Base-by-base conservation (phyloP, 2,113 vertebrate genomes). In the Ardeotis arabs region DNA sequence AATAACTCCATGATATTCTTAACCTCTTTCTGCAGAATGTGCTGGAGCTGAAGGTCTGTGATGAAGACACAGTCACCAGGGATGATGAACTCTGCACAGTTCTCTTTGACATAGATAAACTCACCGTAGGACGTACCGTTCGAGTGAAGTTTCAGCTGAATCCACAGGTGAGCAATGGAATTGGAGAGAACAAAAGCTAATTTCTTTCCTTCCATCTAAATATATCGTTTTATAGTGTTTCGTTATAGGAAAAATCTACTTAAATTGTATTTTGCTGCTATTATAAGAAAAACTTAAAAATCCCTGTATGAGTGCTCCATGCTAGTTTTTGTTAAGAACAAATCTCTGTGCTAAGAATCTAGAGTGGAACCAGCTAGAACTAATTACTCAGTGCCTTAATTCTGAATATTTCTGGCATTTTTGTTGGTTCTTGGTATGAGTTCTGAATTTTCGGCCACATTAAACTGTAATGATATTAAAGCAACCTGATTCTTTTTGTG, bases 51-150 rank as follows among this genome's bases (percentile, higher is more conserved):
- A 98, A 97, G 7, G 41, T 98, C 60, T 98, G 98, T 45, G 98
- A 98, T 81, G 98, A 98, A 87, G 98, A 98, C 74, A 87, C 83
- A 0, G 3, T 97, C 33, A 98, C 98, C 45, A 97, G 95, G 87
- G 97, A 98, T 16, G 98, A 98, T 10, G 98, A 98, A 19, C 98
- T 98, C 88, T 97, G 98, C 91, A 98, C 98, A 6, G 84, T 98
- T 89, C 91, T 98, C 83, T 98, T 98, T 64, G 98, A 98, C 89
- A 96, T 98, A 81, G 96, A 95, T 37, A 98, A 98, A 77, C 98
- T 98, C 81, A 97, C 97, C 21, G 88, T 97, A 58, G 96, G 97
- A 69, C 96, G 98, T 24, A 98, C 97, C 49, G 96, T 97, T 78
- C 96, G 98, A 0, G 93, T 98, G 74, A 98, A 95, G 75, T 98